Evolutionary conservation across 2,888 invertebrate genomes (phyloP).

Genomic region (Thysanoteuthis rhombus): DNA sequence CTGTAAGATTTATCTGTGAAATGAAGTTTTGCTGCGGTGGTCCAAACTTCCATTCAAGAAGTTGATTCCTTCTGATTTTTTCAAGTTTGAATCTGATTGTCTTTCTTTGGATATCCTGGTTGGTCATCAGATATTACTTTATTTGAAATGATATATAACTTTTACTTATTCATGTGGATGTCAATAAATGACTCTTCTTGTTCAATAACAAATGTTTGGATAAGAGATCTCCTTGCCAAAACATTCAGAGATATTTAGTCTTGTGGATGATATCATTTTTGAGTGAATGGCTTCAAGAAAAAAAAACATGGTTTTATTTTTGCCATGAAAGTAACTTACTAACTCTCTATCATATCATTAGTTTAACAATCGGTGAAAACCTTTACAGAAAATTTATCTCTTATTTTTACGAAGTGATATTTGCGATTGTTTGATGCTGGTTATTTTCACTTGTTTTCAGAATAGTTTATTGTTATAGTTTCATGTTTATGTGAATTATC

Average conservation of each 20-base stretch:
- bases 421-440: too few relatives aligned
- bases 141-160: background rate
- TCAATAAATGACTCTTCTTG: background rate
- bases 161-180: too few relatives aligned
- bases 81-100: background rate
- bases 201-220: background rate
- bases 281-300: background rate
- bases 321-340: background rate
- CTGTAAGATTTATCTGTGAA: too few relatives aligned
- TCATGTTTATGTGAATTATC: too few relatives aligned
- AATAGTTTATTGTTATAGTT: too few relatives aligned
- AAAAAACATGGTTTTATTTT: background rate
- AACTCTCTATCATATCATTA: background rate
- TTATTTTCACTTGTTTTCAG: too few relatives aligned
- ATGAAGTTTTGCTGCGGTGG: too few relatives aligned
- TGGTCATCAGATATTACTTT: background rate
- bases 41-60: too few relatives aligned
- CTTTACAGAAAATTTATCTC: too few relatives aligned
- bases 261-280: background rate
- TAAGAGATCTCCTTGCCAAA: background rate
- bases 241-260: background rate
- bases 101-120: background rate
- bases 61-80: too few relatives aligned
- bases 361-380: background rate
- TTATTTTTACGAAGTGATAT: too few relatives aligned